These are phyloP conservation scores for Sebastes variabilis DNA, from an alignment of 2,797 vertebrate genomes.

Conservation along the genomic window DNA sequence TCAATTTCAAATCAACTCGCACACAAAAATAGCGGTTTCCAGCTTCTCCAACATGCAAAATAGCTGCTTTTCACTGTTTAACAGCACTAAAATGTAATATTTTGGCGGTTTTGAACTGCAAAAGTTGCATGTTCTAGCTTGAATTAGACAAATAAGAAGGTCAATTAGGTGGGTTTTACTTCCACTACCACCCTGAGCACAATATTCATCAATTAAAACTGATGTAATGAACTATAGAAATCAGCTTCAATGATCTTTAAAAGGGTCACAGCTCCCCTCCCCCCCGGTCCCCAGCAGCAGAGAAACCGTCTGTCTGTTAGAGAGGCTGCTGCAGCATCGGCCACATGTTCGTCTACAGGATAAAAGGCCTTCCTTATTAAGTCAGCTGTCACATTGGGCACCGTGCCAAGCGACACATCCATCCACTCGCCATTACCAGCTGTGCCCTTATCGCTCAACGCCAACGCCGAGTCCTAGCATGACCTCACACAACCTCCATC, in stretches of 20 bases:
- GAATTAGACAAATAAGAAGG: background rate
- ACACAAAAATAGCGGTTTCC: no score
- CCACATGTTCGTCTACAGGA: conserved; percentile 55
- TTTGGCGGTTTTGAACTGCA: background rate
- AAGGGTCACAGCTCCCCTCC: conserved; percentile 13
- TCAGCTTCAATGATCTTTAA: background rate
- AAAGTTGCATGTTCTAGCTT: background rate
- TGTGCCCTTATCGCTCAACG: conserved; percentile 43
- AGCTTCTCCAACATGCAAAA: background rate
- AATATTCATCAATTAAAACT: background rate
- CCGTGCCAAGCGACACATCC: conserved; percentile 53
- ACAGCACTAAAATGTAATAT: background rate
- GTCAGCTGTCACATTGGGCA: conserved; percentile 64
- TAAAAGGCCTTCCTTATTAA: conserved; percentile 58
- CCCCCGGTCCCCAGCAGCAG: background rate
- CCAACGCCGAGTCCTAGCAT: conserved; percentile 44
- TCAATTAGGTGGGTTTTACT: background rate
- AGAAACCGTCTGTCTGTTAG: conserved; percentile 1
- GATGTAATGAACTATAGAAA: background rate
- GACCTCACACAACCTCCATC: conserved; percentile 57
- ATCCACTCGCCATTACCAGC: conserved; percentile 60
- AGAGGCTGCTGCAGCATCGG: conserved; percentile 21
- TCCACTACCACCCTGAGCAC: no score
- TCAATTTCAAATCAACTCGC: background rate
- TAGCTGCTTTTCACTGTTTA: background rate